A percentile compares a stretch with the other conserved stretches of the same genome.
These are phyloP conservation scores for Aldrovandia affinis DNA, from an alignment of 2,797 vertebrate genomes.

Conservation along the genomic window DNA sequence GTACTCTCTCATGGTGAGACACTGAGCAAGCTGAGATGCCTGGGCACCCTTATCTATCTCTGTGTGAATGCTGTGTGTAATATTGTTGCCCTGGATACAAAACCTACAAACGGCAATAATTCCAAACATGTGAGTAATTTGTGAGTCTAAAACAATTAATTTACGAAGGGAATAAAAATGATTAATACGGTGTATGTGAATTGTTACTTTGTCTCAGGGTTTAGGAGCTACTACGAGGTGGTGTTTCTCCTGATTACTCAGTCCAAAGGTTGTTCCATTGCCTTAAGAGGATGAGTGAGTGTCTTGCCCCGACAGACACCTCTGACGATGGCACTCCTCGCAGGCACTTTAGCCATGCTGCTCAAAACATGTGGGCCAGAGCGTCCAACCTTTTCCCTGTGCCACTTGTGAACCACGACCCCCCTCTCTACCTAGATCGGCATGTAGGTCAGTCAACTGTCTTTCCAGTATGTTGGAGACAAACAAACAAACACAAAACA, in stretches of 20 bases:
- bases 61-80: neutral
- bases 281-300: neutral
- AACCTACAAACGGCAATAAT: neutral
- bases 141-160: neutral
- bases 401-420: neutral
- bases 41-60: neutral
- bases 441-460: constrained; percentile 69
- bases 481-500: constrained; percentile 62
- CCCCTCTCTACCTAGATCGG: constrained; percentile 47
- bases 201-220: too few relatives aligned
- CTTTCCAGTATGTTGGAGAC: constrained; percentile 71
- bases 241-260: neutral
- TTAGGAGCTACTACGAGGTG: neutral
- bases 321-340: too few relatives aligned
- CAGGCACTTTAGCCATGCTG: neutral
- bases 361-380: neutral
- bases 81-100: neutral
- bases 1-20: neutral
- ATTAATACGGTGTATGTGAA: too few relatives aligned
- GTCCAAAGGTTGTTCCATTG: neutral
- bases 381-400: neutral
- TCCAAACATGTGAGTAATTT: neutral
- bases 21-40: neutral
- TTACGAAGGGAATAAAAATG: neutral
- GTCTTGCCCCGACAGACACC: neutral